Evolutionary conservation across 2,888 invertebrate genomes (phyloP).

Genomic region (Suillia variegata): DNA sequence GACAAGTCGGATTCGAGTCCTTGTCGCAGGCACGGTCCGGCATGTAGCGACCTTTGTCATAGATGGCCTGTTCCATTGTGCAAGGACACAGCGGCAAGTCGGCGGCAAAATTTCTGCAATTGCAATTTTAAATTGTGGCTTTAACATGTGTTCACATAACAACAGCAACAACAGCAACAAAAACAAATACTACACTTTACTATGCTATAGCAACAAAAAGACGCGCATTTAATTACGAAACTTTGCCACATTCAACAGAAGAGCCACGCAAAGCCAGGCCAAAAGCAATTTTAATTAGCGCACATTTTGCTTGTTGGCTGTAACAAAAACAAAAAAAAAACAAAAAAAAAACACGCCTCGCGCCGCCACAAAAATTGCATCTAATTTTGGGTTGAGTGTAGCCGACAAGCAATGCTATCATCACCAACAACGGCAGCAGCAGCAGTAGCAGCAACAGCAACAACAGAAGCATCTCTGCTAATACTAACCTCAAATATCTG

Average conservation of each 20-base stretch:
- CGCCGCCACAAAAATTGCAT: neutral
- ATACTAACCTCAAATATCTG: constrained; percentile 66
- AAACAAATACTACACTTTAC: neutral
- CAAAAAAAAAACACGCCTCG: neutral
- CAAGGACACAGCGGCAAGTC: constrained; percentile 90
- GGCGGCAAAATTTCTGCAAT: constrained; percentile 79
- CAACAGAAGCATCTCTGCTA: neutral
- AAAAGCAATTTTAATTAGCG: constrained; percentile 19
- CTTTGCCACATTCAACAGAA: too few relatives aligned
- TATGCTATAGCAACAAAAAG: too few relatives aligned
- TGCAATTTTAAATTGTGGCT: constrained; percentile 16
- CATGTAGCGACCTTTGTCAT: constrained; percentile 90
- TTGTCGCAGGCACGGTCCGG: constrained; percentile 91
- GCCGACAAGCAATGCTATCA: too few relatives aligned
- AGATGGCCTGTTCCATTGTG: constrained; percentile 83
- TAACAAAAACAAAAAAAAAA: too few relatives aligned
- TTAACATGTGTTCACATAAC: neutral
- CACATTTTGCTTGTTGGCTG: too few relatives aligned
- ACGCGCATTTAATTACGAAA: neutral
- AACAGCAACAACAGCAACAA: constrained; percentile 7
- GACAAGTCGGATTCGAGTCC: constrained; percentile 86
- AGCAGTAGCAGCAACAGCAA: neutral
- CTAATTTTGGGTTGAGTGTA: neutral
- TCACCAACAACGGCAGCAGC: neutral
- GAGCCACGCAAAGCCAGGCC: neutral